A percentile compares a stretch with the other conserved stretches of the same genome.
These are phyloP conservation scores for Leuciscus idus DNA, from an alignment of 2,113 vertebrate species.

Conservation along the genomic window DNA sequence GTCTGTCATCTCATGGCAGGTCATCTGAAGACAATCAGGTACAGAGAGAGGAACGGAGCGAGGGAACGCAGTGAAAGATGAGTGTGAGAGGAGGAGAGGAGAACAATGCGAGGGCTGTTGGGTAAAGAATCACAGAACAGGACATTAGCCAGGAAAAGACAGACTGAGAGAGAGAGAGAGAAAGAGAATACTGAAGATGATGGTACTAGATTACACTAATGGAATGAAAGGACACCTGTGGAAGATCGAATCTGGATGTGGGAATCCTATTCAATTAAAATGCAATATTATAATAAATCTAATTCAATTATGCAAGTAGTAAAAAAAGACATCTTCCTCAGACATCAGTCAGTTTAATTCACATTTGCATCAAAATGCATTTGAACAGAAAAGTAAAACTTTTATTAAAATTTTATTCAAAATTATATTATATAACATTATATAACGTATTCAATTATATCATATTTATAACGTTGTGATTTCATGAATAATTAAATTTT, in stretches of 20 bases:
- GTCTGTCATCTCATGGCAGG: constrained; percentile 53
- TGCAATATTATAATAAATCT: background rate
- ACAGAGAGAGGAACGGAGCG: constrained; percentile 49
- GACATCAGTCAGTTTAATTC: background rate
- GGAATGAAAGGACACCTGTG: constrained; percentile 45
- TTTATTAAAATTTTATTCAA: background rate
- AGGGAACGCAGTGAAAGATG: constrained; percentile 43
- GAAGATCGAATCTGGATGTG: background rate
- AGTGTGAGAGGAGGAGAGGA: constrained; percentile 46
- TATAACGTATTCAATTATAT: background rate
- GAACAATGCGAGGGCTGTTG: constrained; percentile 72
- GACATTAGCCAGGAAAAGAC: constrained; percentile 61
- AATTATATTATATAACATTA: background rate
- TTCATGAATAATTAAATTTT: background rate
- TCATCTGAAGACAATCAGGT: constrained; percentile 51
- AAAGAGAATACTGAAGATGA: constrained; percentile 36
- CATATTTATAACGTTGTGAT: background rate
- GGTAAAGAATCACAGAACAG: constrained; percentile 49
- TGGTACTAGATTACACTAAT: constrained; percentile 40
- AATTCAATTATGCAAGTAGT: background rate
- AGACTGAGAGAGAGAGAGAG: constrained; percentile 46
- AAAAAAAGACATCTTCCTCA: background rate
- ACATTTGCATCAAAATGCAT: background rate
- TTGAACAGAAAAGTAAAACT: background rate
- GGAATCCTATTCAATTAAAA: constrained; percentile 11